Evolutionary conservation across 2,797 vertebrate genomes (phyloP), one percentile per base, ranked within the genome.

Genomic region (Darevskia nairensis): DNA sequence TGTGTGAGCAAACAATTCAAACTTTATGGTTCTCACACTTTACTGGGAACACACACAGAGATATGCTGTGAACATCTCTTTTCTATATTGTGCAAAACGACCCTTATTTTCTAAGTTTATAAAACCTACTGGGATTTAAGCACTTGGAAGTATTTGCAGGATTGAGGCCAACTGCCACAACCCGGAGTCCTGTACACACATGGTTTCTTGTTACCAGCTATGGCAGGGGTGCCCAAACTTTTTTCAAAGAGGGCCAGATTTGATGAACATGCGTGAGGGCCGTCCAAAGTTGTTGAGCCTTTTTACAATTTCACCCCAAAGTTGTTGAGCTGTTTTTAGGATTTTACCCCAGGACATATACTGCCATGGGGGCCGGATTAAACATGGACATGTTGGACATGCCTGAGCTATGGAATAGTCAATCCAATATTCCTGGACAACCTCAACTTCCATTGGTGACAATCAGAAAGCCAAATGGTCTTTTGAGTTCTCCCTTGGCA

Each of bases 391-490:
- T 41, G 39, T 55, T 55, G 11, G 50, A 15, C 50, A 55, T 15
- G 50, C 50, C 50, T 55, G 50, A 55, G 3, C 50, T 55, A 15
- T 55, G 50, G 50, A 55, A 61, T 69, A n/a, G 27, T 3, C n/a
- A 50, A 15, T 75, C 44, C 72, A 61, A 17, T 77, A 68, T 50
- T 87, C 23, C 41, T 15, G 32, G 44, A 25, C 25, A 68, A 83
- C 23, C 13, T 78, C 29, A 46, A 19, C 19, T 84, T 84, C 66
- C 21, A 61, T 46, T 46, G 50, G 39, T 64, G 77, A 64, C 27
- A 64, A 74, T 29, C 75, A 71, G 15, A 81, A 85, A 64, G 59
- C 41, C 55, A 85, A 85, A 85, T 85, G 25, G 23, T 50, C 17
- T 69, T 8, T 64, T 46, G 15, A 39, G 11, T 82, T 72, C 29